Evolutionary conservation across 2,113 vertebrate species (phyloP).

Genomic region (Passer domesticus): DNA sequence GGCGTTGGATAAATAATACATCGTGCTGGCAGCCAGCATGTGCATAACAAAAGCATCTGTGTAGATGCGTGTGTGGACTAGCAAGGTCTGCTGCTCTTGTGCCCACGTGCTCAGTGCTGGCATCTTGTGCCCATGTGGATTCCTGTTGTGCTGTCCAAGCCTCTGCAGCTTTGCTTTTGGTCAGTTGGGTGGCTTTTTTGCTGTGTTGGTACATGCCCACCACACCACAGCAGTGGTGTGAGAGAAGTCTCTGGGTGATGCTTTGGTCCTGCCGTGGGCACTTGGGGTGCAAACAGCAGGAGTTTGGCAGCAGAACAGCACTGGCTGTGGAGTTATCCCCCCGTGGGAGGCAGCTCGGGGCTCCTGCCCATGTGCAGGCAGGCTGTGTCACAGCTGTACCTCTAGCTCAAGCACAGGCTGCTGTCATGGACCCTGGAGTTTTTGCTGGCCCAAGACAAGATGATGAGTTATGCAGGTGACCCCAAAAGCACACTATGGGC

Average conservation of each 20-base stretch:
- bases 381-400: neutral
- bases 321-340: neutral
- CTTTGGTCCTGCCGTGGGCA: rapidly evolving
- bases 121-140: rapidly evolving
- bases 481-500: neutral
- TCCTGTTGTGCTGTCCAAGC: neutral
- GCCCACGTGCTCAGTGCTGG: neutral
- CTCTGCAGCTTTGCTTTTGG: neutral
- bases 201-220: rapidly evolving
- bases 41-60: neutral
- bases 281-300: neutral
- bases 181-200: neutral
- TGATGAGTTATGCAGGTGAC: conserved; percentile 12
- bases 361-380: neutral
- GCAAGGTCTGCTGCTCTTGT: neutral
- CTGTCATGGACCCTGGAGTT: neutral
- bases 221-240: neutral
- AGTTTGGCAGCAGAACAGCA: neutral
- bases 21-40: neutral
- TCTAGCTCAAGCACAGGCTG: neutral
- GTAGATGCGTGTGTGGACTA: neutral
- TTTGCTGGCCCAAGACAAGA: neutral
- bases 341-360: rapidly evolving
- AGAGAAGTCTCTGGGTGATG: rapidly evolving
- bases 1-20: neutral